These are phyloP conservation scores for Sigmodon hispidus DNA, from an alignment of 2,113 vertebrate species.

Conservation along the genomic window DNA sequence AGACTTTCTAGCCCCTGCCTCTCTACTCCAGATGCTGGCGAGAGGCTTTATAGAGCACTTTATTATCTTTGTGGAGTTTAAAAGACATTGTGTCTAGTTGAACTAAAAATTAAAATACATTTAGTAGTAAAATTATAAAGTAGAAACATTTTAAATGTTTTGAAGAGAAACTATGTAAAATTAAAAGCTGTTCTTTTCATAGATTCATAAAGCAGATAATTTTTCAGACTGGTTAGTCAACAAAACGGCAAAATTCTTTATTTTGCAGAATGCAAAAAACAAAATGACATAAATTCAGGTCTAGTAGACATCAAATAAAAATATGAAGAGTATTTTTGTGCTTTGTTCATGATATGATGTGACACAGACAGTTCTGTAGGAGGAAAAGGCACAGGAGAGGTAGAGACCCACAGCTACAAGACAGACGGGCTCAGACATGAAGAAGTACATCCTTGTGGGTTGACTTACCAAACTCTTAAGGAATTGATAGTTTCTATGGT, in stretches of 20 bases:
- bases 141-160: background rate
- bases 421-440: background rate
- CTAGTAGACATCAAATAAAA: background rate
- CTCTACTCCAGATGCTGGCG: background rate
- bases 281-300: background rate
- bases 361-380: background rate
- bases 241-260: background rate
- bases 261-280: background rate
- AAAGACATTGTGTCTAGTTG: background rate
- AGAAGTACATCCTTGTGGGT: no score
- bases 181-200: background rate
- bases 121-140: background rate
- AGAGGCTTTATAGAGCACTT: background rate
- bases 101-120: background rate
- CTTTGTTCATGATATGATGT: background rate
- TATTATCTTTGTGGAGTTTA: background rate
- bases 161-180: background rate
- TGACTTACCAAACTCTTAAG: no score
- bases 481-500: background rate
- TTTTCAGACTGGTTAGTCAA: background rate
- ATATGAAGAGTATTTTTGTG: background rate
- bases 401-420: rapidly evolving
- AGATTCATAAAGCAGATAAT: background rate
- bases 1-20: background rate
- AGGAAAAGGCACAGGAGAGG: no score